Base-by-base conservation (phyloP, 23 tunicate species). In the Oikopleura dioica region DNA sequence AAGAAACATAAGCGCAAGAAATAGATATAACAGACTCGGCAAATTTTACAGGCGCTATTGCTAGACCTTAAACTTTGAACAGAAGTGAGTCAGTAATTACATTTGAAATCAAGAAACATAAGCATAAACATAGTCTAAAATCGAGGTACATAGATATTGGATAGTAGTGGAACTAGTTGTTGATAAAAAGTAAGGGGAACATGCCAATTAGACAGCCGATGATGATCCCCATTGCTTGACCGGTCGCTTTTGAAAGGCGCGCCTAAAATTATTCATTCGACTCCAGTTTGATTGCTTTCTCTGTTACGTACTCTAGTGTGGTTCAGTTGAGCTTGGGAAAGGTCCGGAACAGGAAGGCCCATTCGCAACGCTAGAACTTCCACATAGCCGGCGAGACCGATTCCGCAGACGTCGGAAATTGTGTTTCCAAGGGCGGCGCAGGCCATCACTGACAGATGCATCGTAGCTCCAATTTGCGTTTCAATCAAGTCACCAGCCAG, bases 351-450 rank as follows among this genome's bases (percentile, higher is more conserved):
- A 4, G 72, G 72, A 12, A 63, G 26, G 2, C 72, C 72, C 30
- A 63, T 24, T 28, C 72, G 16, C 2, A 21, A 2, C 4, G 32
- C 16, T 63, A 63, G 26, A 63, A 63, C 33, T 63, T 63, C 72
- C 16, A 63, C 72, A 63, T 63, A 63, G 2, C 72, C 72, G 26
- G 72, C 72, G 4, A 63, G 26, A 28, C 72, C 72, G 33, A 63
- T 28, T 63, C 72, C 72, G 26, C 32, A 23, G 30, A 28, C 72
- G 72, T 63, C 72, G 2, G 72, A 63, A 12, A 63, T 63, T 24
- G 72, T 63, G 33, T 63, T 63, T 63, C 72, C 72, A 23, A 63
- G 26, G 2, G 72, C 72, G 4, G 72, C 72, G 33, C 72, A 63
- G 2, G 72, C 33, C 72, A 63, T 63, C 2, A 63, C 72, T 21